A percentile compares a stretch with the other conserved stretches of the same genome.
Evolutionary conservation across 2,113 vertebrate genomes (phyloP).

Genomic region (Leptobrachium leishanense): DNA sequence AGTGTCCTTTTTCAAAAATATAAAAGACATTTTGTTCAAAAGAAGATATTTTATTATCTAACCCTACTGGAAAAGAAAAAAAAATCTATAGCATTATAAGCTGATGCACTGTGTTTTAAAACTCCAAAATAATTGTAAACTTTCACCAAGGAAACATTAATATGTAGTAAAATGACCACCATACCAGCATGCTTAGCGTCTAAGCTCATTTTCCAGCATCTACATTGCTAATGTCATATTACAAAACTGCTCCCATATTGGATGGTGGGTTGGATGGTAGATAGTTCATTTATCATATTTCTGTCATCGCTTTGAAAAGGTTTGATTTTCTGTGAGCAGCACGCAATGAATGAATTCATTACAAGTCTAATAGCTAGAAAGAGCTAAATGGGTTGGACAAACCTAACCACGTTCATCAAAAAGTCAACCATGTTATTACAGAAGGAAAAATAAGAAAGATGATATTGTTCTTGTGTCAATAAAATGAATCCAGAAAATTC

Average conservation of each 20-base stretch:
- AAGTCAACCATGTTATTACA: constrained; percentile 42
- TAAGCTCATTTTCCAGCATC: background rate
- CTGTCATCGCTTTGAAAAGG: constrained; percentile 30
- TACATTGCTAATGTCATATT: constrained; percentile 40
- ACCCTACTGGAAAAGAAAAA: too few species aligned
- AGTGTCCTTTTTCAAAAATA: too few species aligned
- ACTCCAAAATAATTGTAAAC: too few species aligned
- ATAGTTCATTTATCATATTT: constrained; percentile 45
- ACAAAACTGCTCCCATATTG: constrained; percentile 21
- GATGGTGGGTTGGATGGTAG: constrained; percentile 27
- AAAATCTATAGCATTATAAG: too few species aligned
- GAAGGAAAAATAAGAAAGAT: constrained; percentile 46
- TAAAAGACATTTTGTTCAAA: too few species aligned
- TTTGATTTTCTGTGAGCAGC: constrained; percentile 42
- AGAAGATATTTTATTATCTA: too few species aligned
- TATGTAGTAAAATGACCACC: too few species aligned
- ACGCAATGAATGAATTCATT: constrained; percentile 45
- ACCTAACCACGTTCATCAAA: constrained; percentile 43
- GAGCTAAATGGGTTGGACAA: constrained; percentile 47
- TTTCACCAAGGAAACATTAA: too few species aligned
- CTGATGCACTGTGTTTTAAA: too few species aligned
- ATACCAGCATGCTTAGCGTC: too few species aligned
- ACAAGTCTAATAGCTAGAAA: constrained; percentile 45
- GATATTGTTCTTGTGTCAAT: constrained; percentile 28
- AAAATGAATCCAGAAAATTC: constrained; percentile 28